Base-by-base conservation (phyloP, 2,113 vertebrate genomes). In the Eurystomus gularis region DNA sequence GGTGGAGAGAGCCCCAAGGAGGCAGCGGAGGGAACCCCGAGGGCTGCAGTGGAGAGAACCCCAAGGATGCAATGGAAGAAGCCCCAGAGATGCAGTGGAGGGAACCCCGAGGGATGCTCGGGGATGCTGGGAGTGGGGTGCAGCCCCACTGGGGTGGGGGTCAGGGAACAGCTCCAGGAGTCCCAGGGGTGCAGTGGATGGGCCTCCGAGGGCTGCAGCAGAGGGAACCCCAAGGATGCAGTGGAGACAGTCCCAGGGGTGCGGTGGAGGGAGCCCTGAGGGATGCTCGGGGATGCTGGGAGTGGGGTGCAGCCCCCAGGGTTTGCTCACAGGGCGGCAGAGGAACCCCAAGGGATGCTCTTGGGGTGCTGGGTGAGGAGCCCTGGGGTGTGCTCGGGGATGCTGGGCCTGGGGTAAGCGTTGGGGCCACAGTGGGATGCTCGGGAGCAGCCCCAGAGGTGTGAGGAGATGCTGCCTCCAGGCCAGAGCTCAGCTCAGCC, bases 401-500 rank as follows among this genome's bases (percentile, higher is more conserved):
- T 62, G 61, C 52, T 29, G 64, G 58, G 26, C 13, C 35, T 17
- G 65, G 37, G 11, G n/a, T 17, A 18, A 24, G 35, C 51, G 13
- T 17, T 1, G 6, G 68, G 23, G 24, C 17, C 18, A 6, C 40
- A 25, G 4, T 1, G 10, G 37, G 55, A 28, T 46, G 51, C 16
- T 16, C 11, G 1, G 37, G 95, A 96, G 66, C 97, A 98, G 83
- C 61, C 88, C 92, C 95, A 49, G 92, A 40, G 5, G 31, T 39
- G 64, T 44, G 31, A 60, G 12, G 44, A 11, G 7, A 29, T 8
- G 18, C 25, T 64, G 33, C 23, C 44, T 16, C 20, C 73, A 60
- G 51, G 18, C 25, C 42, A n/a, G 33, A 65, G 55, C 35, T 54
- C 17, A 1, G 12, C 21, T 52, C 3, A 24, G 62, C 26, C 33